Base-by-base conservation (phyloP, 64 coral and sea anemone species). In the Cladopsammia gracilis region DNA sequence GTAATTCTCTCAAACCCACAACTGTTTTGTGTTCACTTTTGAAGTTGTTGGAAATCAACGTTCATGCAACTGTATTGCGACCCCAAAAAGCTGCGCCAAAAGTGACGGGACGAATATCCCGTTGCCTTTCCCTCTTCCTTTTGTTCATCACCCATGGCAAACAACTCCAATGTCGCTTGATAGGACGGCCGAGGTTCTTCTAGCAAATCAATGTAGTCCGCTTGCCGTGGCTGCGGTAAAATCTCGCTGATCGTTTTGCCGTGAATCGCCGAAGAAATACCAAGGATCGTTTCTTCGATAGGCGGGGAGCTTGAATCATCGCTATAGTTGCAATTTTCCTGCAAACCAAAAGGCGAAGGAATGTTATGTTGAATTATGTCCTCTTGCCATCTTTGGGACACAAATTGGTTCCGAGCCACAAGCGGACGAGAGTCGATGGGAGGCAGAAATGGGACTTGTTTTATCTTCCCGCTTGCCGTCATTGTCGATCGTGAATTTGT, bases 71-170 rank as follows among this genome's bases (percentile, higher is more conserved):
- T n/a, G 48, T 76, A 51, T 7, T 47, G 73, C 48, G 16, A 51
- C 51, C 73, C 47, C 47, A 76, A 24, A 53, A 76, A 76, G n/a
- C 73, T 76, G 6, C 73, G 73, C 73, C 73, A 76, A 53, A 76
- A 76, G 20, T 76, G 46, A 43, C 15, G n/a, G 4, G 73, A 76
- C 19, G 73, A 76, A 53, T 76, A 76, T 76, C 73, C 73, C 6
- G 20, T 76, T 2, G 4, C 9, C 14, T 64, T 64, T 8, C 51
- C 73, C 48, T 7, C 48, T 3, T 76, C 48, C 48, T 76, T 51
- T 6, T 51, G 20, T 4, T 76, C 46, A 5, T 76, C 48, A 15
- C 16, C 48, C 48, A 53, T 2, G 14, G 48, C 48, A 52, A 76
- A 76, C 48, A 22, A 8, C 48, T 76, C 51, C 19, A 76, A 53